Evolutionary conservation across 2,797 vertebrate species (phyloP), one percentile per base, ranked within the genome.

Genomic region (Anguilla obscura): DNA sequence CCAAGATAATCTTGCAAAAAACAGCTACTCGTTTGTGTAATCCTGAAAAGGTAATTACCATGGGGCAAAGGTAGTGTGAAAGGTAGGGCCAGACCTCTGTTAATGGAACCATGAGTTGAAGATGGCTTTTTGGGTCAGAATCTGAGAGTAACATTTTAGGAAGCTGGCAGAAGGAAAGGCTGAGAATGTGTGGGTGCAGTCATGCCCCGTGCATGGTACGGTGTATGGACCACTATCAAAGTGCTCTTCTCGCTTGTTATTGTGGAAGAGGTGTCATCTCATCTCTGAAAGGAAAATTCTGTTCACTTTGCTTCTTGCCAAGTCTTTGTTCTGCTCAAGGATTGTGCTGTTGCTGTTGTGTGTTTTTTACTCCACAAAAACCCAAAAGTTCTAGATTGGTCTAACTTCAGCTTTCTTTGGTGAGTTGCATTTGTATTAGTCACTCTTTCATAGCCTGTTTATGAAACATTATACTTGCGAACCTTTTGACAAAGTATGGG

Each of bases 101-200:
- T 50, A 84, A 84, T 24, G 85, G 86, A 86, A 86, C 63, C 40
- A 63, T 86, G 88, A 86, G 66, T 74, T 89, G 63, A 86, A 89
- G 85, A 60, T 7, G 82, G 85, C 33, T 50, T 89, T 66, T 86
- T 83, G 86, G 80, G 58, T 54, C 85, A 88, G 80, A 79, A 83
- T 79, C 48, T 83, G 85, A 88, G 85, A 69, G 33, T 30, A 40
- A 3, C 24, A 54, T 6, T 48, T 58, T 58, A 63, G 27, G 50
- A 71, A 82, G 76, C 85, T 80, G 88, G 40, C 16, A 2, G 48
- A 66, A 80, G 56, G 76, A 84, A 48, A 82, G 33, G 66, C 79
- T 8, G 24, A 16, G 21, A 56, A 48, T 71, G 14, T 58, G 60
- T 86, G 84, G 84, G 33, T 3, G 33, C 50, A 52, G 71, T 33